Conservation (phyloP, 2,113 vertebrate species). For the Gulo gulo region DNA sequence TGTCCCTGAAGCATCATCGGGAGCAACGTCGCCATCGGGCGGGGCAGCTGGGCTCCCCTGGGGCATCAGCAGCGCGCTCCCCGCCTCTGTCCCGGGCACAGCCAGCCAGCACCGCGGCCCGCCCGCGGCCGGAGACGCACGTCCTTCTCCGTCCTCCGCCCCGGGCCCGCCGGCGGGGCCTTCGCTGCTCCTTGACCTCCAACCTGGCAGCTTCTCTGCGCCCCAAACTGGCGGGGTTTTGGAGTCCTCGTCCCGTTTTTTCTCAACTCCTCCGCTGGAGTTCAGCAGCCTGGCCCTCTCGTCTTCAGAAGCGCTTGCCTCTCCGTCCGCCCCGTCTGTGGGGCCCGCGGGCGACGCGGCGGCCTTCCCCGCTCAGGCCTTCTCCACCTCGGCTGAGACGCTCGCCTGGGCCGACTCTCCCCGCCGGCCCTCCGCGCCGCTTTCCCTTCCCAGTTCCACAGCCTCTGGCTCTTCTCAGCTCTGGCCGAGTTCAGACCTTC, state of each 20-base stretch:
- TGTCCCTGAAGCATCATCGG: not conserved
- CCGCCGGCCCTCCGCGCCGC: conserved; percentile 26
- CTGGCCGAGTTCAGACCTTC: conserved; percentile 57
- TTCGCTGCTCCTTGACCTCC: conserved; percentile 19
- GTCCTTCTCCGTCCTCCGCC: not conserved
- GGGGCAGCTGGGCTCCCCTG: not conserved
- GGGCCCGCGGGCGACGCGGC: conserved; percentile 40
- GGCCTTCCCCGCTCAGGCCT: conserved; percentile 63
- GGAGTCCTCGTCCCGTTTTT: conserved; percentile 55
- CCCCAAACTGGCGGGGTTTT: conserved; percentile 1
- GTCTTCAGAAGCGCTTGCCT: not conserved
- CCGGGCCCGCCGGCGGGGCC: conserved; percentile 63
- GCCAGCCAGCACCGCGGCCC: accelerated
- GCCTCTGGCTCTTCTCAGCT: not conserved
- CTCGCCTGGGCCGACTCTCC: not conserved
- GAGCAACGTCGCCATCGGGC: accelerated
- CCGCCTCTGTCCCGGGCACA: not conserved
- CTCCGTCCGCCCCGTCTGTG: conserved; percentile 17
- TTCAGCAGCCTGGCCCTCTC: conserved; percentile 26
- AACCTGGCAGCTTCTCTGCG: not conserved
- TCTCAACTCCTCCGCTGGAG: conserved; percentile 56
- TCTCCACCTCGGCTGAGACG: conserved; percentile 5
- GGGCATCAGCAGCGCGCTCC: not conserved
- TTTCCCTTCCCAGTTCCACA: conserved; percentile 17
- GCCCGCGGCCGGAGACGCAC: accelerated